Evolutionary conservation across 2,113 vertebrate species (phyloP), one percentile per base, ranked within the genome.

Genomic region (Nibea albiflora): DNA sequence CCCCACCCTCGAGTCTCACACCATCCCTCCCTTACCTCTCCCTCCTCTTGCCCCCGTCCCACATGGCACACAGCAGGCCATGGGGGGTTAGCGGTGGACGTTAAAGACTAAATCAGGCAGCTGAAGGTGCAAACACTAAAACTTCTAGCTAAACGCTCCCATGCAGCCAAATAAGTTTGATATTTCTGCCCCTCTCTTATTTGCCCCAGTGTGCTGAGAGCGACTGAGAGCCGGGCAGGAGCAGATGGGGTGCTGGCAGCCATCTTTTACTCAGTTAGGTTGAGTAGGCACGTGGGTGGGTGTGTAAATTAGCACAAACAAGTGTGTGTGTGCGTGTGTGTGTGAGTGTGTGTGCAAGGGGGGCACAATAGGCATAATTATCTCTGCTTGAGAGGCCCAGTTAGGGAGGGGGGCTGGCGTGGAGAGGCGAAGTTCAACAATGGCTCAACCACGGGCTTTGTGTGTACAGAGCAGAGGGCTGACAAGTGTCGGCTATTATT

Each of bases 401-500:
- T 86, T 83, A 16, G 67, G 67, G 42, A 39, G 26, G 57, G 46
- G 57, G 20, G 62, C 67, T 24, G 73, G 84, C 53, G 44, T 76
- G 57, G 88, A 89, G 90, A 88, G 93, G 91, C 66, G 71, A 88
- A 92, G 90, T 90, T 92, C 93, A 92, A 94, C 93, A 94, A 94
- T 94, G 87, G 90, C 91, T 92, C 89, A 87, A 94, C 92, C 92
- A 91, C 75, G 60, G 92, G 89, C 93, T 95, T 95, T 95, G 94
- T 95, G 91, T 92, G 90, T 67, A 63, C 88, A 89, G 88, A 94
- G 90, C 89, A 93, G 85, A 93, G 94, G 93, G 93, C 93, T 94
- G 91, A 93, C 93, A 93, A 93, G 92, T 95, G 94, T 95, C 93
- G 85, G 83, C 93, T 92, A 93, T 95, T 95, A 95, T 94, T 93